A percentile compares a stretch with the other conserved stretches of the same genome.
phyloP scores from a whole-genome alignment of 2,797 vertebrate species.

The Stomatorhinus walkeri region DNA sequence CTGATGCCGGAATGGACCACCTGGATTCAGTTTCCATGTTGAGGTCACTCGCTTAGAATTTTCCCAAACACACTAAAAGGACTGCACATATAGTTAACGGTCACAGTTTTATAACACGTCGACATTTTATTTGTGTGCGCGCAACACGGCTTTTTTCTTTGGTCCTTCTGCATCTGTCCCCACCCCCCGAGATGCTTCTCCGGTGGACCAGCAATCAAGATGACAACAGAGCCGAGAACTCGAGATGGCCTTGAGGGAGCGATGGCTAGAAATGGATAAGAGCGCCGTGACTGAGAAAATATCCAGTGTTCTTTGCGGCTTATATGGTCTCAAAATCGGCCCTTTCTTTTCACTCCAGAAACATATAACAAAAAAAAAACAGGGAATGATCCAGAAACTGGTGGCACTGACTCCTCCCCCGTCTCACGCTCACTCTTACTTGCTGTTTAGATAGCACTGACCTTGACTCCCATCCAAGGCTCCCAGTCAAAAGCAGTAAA shows the following conservation, averaged over 20 bases:
- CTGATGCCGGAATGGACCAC: constrained; percentile 19
- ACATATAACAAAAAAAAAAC: neutral
- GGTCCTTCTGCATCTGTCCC: neutral
- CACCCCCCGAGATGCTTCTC: neutral
- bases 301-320: neutral
- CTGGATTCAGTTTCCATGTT: constrained; percentile 20
- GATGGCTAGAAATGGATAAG: neutral
- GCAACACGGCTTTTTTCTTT: neutral
- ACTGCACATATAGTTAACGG: constrained; percentile 69
- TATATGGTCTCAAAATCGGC: neutral
- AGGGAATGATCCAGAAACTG: neutral
- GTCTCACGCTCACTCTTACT: neutral
- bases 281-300: too few relatives aligned
- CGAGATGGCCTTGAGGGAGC: neutral
- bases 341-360: neutral
- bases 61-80: constrained; percentile 71
- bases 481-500: neutral
- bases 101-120: constrained; percentile 56
- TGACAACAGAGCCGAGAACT: neutral
- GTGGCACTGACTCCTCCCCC: too few relatives aligned
- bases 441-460: neutral
- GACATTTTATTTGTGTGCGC: constrained; percentile 56
- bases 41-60: constrained; percentile 37
- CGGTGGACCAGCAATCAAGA: neutral
- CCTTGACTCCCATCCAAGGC: constrained; percentile 6